Base-by-base conservation (phyloP, 2,113 vertebrate species). In the Neotoma lepida region DNA sequence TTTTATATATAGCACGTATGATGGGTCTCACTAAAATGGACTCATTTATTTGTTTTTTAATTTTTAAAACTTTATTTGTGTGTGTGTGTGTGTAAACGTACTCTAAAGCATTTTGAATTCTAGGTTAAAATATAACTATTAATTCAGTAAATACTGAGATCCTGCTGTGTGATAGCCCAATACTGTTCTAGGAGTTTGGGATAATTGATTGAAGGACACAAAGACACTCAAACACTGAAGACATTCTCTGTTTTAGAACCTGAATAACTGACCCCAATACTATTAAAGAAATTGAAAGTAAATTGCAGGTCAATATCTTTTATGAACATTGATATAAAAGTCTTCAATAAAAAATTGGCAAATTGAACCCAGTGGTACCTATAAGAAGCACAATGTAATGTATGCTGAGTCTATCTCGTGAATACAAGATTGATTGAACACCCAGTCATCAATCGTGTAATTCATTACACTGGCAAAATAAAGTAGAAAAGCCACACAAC, bases 271-370 rank as follows among this genome's bases (percentile, higher is more conserved):
- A 89, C 58, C 20, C 24, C n/a, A 86, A 80, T 91, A 17, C 13
- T 49, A 41, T 74, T 88, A 86, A 80, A 80, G 70, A 44, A 63
- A 86, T 58, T 91, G 64, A 86, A 95, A 78, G 41, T 46, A 63
- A 88, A 56, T 44, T 86, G 6, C 30, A 74, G 10, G 51, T 56
- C 24, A 46, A 0, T 85, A 22, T 74, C 17, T 39, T 84, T 92
- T 7, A 71, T 71, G n/a, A 76, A 41, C 22, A 58, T 81, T 51
- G 64, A 58, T 89, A 39, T 14, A 58, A n/a, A 91, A 28, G 63
- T 39, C 61, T 39, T 93, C 30, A 64, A 41, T 28, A 90, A 74
- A 88, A 88, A 87, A 66, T 18, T 66, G 74, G 26, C 44, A 66
- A 92, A 49, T 63, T 49, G 39, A 86, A 58, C 15, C 58, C 28